A percentile compares a stretch with the other conserved stretches of the same genome.
These are phyloP conservation scores for Eucera pruinosa DNA, from an alignment of 2,888 invertebrate genomes.

Conservation along the genomic window DNA sequence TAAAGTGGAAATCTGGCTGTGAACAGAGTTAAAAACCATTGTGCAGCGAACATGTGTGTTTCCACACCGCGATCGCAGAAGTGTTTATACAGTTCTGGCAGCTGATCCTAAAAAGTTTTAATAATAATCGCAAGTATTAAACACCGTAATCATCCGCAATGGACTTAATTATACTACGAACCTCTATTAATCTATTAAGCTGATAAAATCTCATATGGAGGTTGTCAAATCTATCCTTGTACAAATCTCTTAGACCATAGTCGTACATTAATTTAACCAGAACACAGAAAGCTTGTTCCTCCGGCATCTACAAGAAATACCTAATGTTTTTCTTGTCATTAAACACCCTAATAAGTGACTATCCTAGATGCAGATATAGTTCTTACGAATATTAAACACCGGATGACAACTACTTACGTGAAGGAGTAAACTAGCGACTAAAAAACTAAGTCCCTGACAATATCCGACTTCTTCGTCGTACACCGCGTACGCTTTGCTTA, in stretches of 20 bases:
- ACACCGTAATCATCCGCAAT: background rate
- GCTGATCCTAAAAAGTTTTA: constrained; percentile 88
- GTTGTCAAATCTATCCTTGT: constrained; percentile 98
- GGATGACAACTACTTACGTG: constrained; percentile 89
- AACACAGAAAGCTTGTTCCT: constrained; percentile 99
- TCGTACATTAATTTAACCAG: constrained; percentile 98
- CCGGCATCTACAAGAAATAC: constrained; percentile 93
- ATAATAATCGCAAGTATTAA: background rate
- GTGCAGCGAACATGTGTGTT: constrained; percentile 99
- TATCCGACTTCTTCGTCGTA: constrained; percentile 99
- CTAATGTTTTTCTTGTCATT: constrained; percentile 48
- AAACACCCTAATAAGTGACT: constrained; percentile 38
- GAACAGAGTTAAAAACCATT: constrained; percentile 99
- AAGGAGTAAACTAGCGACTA: constrained; percentile 97
- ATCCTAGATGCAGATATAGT: background rate
- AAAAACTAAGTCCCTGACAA: constrained; percentile 99
- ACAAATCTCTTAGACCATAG: constrained; percentile 96
- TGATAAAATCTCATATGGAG: constrained; percentile 98
- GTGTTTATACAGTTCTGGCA: constrained; percentile 92
- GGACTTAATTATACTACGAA: constrained; percentile 77
- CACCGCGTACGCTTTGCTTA: constrained; percentile 98
- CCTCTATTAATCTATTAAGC: constrained; percentile 96
- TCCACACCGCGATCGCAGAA: constrained; percentile 94
- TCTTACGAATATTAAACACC: constrained; percentile 4
- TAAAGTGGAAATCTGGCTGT: constrained; percentile 99